Base-by-base conservation (phyloP, 2,797 vertebrate genomes). In the Lycodopsis pacificus region DNA sequence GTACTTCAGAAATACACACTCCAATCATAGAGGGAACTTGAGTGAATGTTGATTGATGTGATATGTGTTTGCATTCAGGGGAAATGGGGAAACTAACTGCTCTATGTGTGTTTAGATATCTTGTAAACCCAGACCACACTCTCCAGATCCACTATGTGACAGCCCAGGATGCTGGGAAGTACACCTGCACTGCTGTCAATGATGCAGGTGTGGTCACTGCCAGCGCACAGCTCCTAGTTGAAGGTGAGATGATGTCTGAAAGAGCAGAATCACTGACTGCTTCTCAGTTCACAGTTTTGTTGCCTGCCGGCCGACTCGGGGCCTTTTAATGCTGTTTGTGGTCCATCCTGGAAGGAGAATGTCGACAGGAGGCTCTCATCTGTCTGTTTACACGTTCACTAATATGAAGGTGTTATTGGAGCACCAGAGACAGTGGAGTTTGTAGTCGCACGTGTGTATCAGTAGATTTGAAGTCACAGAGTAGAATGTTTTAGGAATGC, bases 91-190 rank as follows among this genome's bases (percentile, higher is more conserved):
- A 58, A 67, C 17, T 12, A 25, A 46, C 3, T 57, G 38, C 7
- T 70, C 1, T 48, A 0, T 86, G 38, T 80, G 32, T 85, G 22
- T 36, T 0, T 78, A 98, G 97, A 90, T 96, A 97, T 72, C 95
- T 97, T 20, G 91, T 97, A 78, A 96, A 96, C 78, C 93, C 61
- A 62, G 96, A 97, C 65, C 92, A 96, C 85, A 96, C 94, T 1
- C 93, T 98, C 42, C 95, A 91, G 87, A 95, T 98, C 84, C 94
- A 95, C 22, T 94, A 96, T 2, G 95, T 97, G 84, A 96, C 91
- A 0, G 15, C 77, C 0, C 79, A 93, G 3, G 97, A 98, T 6
- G 84, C 94, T 4, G 97, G 97, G 66, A 87, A 51, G 1, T 98
- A 98, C 76, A 94, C 93, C 54, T 98, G 97, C 70, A 96, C 94